Base-by-base conservation (phyloP, 2,888 invertebrate genomes). In the Agrilus mali region DNA sequence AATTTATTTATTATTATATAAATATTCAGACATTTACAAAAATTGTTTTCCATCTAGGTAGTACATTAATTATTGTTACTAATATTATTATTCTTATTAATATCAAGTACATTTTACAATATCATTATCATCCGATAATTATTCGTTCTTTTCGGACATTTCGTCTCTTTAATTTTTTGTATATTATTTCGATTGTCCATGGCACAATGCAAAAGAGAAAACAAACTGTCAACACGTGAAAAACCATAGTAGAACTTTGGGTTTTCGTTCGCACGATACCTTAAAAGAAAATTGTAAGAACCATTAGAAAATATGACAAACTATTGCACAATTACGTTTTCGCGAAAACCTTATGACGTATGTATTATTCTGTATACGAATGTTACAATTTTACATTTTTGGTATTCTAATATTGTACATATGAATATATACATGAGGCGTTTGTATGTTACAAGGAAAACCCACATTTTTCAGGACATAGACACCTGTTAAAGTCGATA, bases 191-290 rank as follows among this genome's bases (percentile, higher is more conserved):
- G 38, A 79, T 62, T 32, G 71, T 66, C 85, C 85, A 86, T 1
- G 82, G 73, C 27, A 82, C 67, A 7, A 78, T 75, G 57, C 83
- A 83, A 4, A 80, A 57, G 33, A 77, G 65, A 63, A 80, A 78
- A 47, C 80, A 75, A 31, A 74, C 68, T 48, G 81, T 78, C 57
- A 85, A 71, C 3, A 78, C 71, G 43, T 82, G 69, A 58, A 85
- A 82, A 45, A 80, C 80, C 54, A 80, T 68, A 7, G 71, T 64
- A 55, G 80, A 81, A 54, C 78, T 78, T 12, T 77, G 70, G 0
- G 83, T 82, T 35, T 70, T 64, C 56, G 77, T 74, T 52, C 78
- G 72, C 27, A 80, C 64, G 46, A 74, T 67, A 49, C 79, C 80
- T 80, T 61, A 20, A 69, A 69, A 34, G 48, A 54, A 55, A 47